Conservation (phyloP, 2,888 invertebrate genomes). For the Villa cingulata region DNA sequence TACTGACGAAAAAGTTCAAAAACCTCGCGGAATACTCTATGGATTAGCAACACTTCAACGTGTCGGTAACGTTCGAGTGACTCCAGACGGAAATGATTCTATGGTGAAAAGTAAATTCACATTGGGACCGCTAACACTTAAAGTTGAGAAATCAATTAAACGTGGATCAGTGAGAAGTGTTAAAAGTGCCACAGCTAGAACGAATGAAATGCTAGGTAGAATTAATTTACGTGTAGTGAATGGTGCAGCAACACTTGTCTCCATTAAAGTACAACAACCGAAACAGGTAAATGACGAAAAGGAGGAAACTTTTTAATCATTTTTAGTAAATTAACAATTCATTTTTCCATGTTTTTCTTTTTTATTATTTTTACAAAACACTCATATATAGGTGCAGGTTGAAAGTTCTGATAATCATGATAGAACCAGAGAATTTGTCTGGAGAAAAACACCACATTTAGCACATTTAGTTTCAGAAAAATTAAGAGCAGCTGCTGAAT, state of each 20-base stretch:
- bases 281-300: constrained; percentile 52
- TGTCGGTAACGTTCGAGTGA: constrained; percentile 67
- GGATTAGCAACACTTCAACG: constrained; percentile 66
- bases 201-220: constrained; percentile 73
- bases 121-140: constrained; percentile 62
- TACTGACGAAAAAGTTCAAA: constrained; percentile 32
- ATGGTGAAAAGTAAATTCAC: constrained; percentile 72
- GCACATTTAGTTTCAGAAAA: constrained; percentile 74
- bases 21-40: constrained; percentile 63
- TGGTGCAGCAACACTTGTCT: constrained; percentile 69
- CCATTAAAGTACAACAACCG: constrained; percentile 73
- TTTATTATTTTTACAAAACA: constrained; percentile 16
- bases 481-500: constrained; percentile 41
- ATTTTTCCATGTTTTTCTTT: neutral
- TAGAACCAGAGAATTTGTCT: constrained; percentile 68
- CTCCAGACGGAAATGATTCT: constrained; percentile 64
- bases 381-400: constrained; percentile 69
- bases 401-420: constrained; percentile 72
- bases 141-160: constrained; percentile 50
- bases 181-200: constrained; percentile 75
- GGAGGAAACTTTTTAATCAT: neutral
- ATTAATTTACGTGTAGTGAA: constrained; percentile 62
- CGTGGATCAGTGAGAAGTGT: constrained; percentile 66
- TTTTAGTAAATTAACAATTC: too few relatives aligned
- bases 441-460: constrained; percentile 71